phyloP scores from a whole-genome alignment of 2,888 invertebrate species.

The Diarsia dahlii region DNA sequence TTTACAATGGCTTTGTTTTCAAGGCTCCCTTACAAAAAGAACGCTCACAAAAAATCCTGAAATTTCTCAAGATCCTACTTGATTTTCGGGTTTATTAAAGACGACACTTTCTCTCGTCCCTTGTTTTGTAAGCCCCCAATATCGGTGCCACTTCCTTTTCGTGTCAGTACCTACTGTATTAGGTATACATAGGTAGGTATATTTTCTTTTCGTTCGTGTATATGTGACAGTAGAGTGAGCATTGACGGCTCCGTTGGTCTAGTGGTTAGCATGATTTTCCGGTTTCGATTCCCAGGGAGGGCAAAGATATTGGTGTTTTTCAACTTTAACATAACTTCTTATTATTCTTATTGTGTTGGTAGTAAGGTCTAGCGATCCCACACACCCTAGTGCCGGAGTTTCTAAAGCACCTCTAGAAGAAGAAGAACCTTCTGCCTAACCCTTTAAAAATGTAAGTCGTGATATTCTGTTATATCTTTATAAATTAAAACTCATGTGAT shows the following conservation, averaged over 20 bases:
- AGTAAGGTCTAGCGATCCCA: no score
- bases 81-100: constrained; percentile 23
- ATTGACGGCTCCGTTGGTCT: background rate
- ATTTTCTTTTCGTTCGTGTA: background rate
- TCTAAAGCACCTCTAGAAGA: no score
- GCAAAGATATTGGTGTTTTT: background rate
- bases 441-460: no score
- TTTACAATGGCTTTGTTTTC: constrained; percentile 13
- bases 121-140: constrained; percentile 30
- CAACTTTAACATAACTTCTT: background rate
- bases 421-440: no score
- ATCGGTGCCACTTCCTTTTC: constrained; percentile 12
- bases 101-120: constrained; percentile 2
- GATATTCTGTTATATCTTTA: no score
- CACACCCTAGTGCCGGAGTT: no score
- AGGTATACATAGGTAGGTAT: background rate
- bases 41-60: constrained; percentile 11
- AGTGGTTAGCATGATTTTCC: background rate
- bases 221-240: background rate
- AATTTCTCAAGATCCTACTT: constrained; percentile 34
- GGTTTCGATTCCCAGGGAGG: background rate
- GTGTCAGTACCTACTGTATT: constrained; percentile 1
- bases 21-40: constrained; percentile 16
- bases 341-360: no score
- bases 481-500: no score